A percentile compares a stretch with the other conserved stretches of the same genome.
phyloP scores from a whole-genome alignment of 2,113 vertebrate species.

The Xerus inauris region DNA sequence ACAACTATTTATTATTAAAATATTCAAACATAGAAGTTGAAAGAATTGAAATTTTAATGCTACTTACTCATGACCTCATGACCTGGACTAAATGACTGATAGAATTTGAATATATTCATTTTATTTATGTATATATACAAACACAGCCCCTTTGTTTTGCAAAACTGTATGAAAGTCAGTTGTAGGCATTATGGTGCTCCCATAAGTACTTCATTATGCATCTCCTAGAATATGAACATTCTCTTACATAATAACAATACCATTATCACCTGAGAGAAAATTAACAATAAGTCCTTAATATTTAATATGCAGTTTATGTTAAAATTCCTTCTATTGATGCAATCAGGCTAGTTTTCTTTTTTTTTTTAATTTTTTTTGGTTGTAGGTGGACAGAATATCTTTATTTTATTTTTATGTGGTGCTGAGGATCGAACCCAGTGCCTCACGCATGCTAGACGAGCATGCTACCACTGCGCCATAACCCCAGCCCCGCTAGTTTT shows the following conservation, averaged over 20 bases:
- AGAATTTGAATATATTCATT: slow-evolving; percentile 27
- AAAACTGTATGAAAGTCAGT: slow-evolving; percentile 49
- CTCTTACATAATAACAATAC: neutral
- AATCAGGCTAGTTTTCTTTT: slow-evolving; percentile 24
- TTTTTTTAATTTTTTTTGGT: too few relatives aligned
- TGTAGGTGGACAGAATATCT: too few relatives aligned
- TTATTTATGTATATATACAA: neutral
- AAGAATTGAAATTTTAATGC: slow-evolving; percentile 52
- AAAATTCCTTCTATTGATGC: slow-evolving; percentile 33
- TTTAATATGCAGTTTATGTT: slow-evolving; percentile 28
- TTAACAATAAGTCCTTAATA: neutral
- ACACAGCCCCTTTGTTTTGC: neutral
- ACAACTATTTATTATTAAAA: slow-evolving; percentile 20
- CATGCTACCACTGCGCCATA: too few relatives aligned
- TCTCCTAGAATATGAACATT: slow-evolving; percentile 15
- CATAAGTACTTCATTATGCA: neutral
- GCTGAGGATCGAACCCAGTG: too few relatives aligned
- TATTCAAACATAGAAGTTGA: slow-evolving; percentile 39
- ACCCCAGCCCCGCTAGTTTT: too few relatives aligned
- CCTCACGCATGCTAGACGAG: too few relatives aligned
- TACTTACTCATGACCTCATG: neutral
- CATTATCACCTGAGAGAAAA: slow-evolving; percentile 26
- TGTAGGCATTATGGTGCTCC: slow-evolving; percentile 6
- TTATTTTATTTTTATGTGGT: too few relatives aligned
- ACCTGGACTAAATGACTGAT: slow-evolving; percentile 48